A percentile compares a stretch with the other conserved stretches of the same genome.
phyloP scores from a whole-genome alignment of 2,113 vertebrate genomes.

The cattle (Bos taurus) region DNA sequence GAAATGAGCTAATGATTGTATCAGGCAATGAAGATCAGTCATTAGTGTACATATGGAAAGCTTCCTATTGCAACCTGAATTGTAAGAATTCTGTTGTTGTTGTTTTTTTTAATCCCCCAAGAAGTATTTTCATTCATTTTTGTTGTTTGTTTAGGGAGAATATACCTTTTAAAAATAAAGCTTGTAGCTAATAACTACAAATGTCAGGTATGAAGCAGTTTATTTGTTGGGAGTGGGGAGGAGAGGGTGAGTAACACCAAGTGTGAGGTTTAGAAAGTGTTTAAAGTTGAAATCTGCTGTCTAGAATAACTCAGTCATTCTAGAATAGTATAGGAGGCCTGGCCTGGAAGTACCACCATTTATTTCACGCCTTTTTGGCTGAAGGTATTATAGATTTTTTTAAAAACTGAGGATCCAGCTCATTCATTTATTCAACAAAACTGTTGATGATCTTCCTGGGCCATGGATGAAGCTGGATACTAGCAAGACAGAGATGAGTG shows the following conservation, averaged over 20 bases:
- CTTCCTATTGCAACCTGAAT: not conserved
- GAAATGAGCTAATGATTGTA: not conserved
- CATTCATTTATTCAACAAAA: not conserved
- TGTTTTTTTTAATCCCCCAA: not conserved
- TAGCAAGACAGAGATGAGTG: not conserved
- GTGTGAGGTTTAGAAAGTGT: not conserved
- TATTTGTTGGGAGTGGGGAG: not conserved
- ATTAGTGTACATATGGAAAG: not conserved
- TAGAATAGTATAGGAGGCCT: not conserved
- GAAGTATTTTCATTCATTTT: not conserved
- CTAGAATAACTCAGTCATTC: not conserved
- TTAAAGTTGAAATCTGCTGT: not conserved
- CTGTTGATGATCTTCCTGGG: not conserved
- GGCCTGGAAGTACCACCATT: not conserved
- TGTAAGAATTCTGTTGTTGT: not conserved
- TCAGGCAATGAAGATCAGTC: not conserved
- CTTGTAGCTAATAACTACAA: not conserved
- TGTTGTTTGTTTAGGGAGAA: not conserved
- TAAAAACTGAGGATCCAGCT: not conserved
- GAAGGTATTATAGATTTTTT: not conserved
- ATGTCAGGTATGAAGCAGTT: not conserved
- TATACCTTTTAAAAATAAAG: not conserved
- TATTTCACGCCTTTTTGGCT: not conserved
- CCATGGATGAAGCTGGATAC: not conserved
- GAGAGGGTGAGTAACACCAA: not conserved